These are phyloP conservation scores for Onthophagus taurus DNA, from an alignment of 1,140 invertebrate genomes.

Conservation along the genomic window DNA sequence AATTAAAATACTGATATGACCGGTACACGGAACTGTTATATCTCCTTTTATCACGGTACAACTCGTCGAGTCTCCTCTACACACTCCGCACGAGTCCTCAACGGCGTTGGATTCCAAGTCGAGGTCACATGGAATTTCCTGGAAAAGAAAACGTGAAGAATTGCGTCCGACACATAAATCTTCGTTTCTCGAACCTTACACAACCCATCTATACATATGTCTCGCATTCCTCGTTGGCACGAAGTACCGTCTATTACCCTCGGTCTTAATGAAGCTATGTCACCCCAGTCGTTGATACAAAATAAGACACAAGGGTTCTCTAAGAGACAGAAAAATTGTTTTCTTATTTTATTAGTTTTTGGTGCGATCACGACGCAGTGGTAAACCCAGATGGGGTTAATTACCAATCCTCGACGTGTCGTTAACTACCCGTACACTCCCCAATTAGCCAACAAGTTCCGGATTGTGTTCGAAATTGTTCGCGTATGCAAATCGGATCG, in stretches of 20 bases:
- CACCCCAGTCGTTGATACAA: constrained; percentile 40
- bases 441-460: no score
- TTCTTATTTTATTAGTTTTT: no score
- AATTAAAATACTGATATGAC: constrained; percentile 9
- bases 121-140: constrained; percentile 51
- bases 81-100: constrained; percentile 52
- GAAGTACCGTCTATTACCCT: constrained; percentile 41
- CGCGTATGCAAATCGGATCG: no score
- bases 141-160: no score
- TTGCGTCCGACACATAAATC: not conserved
- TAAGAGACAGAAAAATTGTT: constrained; percentile 22
- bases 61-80: constrained; percentile 49
- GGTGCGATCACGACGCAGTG: no score
- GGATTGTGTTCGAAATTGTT: no score
- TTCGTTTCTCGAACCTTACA: constrained; percentile 25
- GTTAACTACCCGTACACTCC: no score
- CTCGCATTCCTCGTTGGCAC: constrained; percentile 40
- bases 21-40: constrained; percentile 3
- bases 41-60: constrained; percentile 33
- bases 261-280: constrained; percentile 32
- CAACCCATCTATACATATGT: constrained; percentile 43
- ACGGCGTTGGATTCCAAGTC: constrained; percentile 46
- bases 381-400: no score
- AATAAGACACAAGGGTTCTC: constrained; percentile 43
- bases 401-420: no score